Evolutionary conservation across 2,888 invertebrate species (phyloP).

Genomic region (Mantis religiosa): DNA sequence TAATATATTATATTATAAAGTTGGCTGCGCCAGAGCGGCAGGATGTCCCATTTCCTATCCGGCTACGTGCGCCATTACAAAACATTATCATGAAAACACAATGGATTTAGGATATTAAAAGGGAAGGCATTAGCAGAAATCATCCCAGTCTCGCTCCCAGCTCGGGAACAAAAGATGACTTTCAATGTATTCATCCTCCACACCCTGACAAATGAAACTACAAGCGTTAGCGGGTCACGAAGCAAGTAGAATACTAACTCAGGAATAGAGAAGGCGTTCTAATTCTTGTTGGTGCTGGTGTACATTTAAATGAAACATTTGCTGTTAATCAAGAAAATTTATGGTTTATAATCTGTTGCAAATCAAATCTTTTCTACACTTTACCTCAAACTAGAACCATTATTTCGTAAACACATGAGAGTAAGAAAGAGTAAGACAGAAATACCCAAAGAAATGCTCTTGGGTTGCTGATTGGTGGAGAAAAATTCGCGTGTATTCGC

Average conservation of each 20-base stretch:
- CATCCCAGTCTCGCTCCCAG: neutral
- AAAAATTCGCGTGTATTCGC: too few species aligned
- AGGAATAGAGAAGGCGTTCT: too few species aligned
- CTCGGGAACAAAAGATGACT: neutral
- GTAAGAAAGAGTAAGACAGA: too few species aligned
- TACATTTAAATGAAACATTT: too few species aligned
- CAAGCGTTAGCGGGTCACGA: neutral
- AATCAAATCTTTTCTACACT: too few species aligned
- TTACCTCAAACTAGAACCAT: too few species aligned
- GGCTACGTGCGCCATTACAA: constrained; percentile 12
- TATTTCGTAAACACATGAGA: too few species aligned
- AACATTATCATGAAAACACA: constrained; percentile 21
- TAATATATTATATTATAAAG: constrained; percentile 24
- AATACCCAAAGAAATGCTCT: too few species aligned
- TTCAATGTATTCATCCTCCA: neutral
- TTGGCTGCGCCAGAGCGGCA: neutral
- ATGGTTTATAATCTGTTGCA: too few species aligned
- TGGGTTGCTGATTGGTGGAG: too few species aligned
- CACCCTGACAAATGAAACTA: neutral
- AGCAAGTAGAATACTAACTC: neutral
- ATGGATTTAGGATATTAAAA: constrained; percentile 31
- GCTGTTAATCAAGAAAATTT: too few species aligned
- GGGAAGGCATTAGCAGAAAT: constrained; percentile 30
- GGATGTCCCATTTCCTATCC: constrained; percentile 26
- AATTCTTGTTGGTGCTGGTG: too few species aligned